A percentile compares a stretch with the other conserved stretches of the same genome.
These are phyloP conservation scores for Eurypyga helias DNA, from an alignment of 2,113 vertebrate species.

Conservation along the genomic window DNA sequence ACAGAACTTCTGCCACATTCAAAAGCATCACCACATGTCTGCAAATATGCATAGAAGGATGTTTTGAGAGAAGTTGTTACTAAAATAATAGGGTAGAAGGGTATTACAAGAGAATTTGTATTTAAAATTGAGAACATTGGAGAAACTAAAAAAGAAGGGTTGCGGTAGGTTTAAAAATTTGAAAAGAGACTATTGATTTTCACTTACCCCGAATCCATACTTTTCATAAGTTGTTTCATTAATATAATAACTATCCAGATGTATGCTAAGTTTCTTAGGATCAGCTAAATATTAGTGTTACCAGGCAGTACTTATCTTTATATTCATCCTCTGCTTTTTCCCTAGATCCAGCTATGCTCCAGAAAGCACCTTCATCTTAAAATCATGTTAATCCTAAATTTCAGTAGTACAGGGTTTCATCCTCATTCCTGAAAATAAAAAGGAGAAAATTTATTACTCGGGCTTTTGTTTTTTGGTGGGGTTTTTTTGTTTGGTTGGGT, in stretches of 20 bases:
- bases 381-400: not conserved
- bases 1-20: not conserved
- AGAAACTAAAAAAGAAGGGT: not conserved
- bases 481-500: no score
- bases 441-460: not conserved
- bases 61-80: not conserved
- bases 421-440: not conserved
- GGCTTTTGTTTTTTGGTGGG: no score
- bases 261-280: not conserved
- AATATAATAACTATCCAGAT: not conserved
- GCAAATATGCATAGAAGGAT: not conserved
- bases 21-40: not conserved
- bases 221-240: not conserved
- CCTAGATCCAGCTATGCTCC: not conserved
- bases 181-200: not conserved
- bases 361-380: not conserved
- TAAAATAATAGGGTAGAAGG: not conserved
- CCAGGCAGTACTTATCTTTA: not conserved
- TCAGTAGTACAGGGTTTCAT: not conserved
- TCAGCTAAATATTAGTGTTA: not conserved
- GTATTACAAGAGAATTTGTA: not conserved
- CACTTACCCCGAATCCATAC: not conserved
- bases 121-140: accelerated
- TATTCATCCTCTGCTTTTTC: not conserved
- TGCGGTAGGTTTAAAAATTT: not conserved